These are phyloP conservation scores for Myiozetetes cayanensis DNA, from an alignment of 2,113 vertebrate genomes.

Conservation along the genomic window DNA sequence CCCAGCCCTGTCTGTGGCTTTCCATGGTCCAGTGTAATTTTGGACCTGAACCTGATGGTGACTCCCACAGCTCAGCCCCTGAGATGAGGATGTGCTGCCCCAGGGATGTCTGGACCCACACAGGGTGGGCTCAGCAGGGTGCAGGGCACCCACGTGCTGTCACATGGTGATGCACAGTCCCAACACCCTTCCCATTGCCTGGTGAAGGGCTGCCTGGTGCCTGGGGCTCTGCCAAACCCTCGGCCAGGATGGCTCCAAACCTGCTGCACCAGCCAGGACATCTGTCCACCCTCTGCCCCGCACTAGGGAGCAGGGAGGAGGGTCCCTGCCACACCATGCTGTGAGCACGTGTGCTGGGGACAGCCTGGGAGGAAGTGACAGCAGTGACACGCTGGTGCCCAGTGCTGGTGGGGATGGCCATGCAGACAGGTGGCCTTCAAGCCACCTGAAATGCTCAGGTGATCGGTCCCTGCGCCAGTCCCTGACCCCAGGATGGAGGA, in stretches of 20 bases:
- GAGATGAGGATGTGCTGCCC: neutral
- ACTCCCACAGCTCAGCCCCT: fast-evolving
- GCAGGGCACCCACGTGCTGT: fast-evolving
- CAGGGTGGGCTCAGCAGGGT: fast-evolving
- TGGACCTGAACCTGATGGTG: neutral
- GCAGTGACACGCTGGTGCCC: fast-evolving
- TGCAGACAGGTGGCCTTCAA: fast-evolving
- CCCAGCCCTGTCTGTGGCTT: fast-evolving
- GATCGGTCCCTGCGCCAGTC: fast-evolving
- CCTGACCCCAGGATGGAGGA: neutral
- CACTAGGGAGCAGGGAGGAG: neutral
- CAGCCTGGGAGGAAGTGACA: neutral
- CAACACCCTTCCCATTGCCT: fast-evolving
- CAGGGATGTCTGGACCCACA: fast-evolving
- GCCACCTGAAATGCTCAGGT: fast-evolving
- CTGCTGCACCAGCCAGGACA: fast-evolving
- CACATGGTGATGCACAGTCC: neutral
- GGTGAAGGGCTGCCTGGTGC: neutral
- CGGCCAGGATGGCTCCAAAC: neutral
- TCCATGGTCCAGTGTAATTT: fast-evolving
- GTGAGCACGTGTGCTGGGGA: neutral
- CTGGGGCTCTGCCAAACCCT: neutral
- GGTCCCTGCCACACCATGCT: fast-evolving
- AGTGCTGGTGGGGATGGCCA: fast-evolving
- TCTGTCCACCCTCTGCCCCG: fast-evolving